These are phyloP conservation scores for Yponomeuta cagnagella DNA, from an alignment of 2,888 invertebrate genomes.

Conservation along the genomic window DNA sequence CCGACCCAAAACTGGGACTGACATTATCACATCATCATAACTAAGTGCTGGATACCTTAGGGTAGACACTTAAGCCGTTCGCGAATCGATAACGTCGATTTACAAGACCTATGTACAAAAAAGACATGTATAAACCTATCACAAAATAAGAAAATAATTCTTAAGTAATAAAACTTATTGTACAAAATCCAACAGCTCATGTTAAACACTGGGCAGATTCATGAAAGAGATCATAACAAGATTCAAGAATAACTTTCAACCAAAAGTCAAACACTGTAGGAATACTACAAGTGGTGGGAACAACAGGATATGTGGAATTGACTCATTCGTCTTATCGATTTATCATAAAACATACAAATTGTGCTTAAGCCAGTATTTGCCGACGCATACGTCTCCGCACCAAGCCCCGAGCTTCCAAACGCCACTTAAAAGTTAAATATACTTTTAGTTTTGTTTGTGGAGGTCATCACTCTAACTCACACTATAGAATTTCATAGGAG, in stretches of 20 bases:
- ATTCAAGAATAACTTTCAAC: slow-evolving; percentile 56
- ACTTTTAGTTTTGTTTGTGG: neutral
- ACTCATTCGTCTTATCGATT: slow-evolving; percentile 67
- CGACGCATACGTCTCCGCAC: slow-evolving; percentile 33
- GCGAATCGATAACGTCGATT: slow-evolving; percentile 40
- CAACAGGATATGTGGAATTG: slow-evolving; percentile 64
- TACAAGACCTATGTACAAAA: slow-evolving; percentile 61
- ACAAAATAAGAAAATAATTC: slow-evolving; percentile 52
- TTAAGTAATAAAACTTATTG: slow-evolving; percentile 52
- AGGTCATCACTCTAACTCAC: slow-evolving; percentile 20
- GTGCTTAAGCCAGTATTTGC: slow-evolving; percentile 68
- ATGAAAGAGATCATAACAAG: slow-evolving; percentile 71
- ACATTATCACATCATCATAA: slow-evolving; percentile 37
- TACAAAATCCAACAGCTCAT: slow-evolving; percentile 56
- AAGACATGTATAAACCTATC: slow-evolving; percentile 52
- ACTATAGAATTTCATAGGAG: slow-evolving; percentile 45
- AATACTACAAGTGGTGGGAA: slow-evolving; percentile 46
- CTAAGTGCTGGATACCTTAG: slow-evolving; percentile 35
- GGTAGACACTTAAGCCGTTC: slow-evolving; percentile 53
- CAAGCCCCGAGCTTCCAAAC: neutral
- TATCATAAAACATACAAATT: slow-evolving; percentile 56
- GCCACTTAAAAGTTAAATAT: neutral
- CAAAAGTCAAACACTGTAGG: slow-evolving; percentile 39
- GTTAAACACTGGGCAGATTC: slow-evolving; percentile 72
- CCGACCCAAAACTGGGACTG: slow-evolving; percentile 39